Percentiles rank a stretch among this genome's conserved stretches.
phyloP scores from a whole-genome alignment of 2,888 invertebrate genomes.

The Syrista parreyssii region DNA sequence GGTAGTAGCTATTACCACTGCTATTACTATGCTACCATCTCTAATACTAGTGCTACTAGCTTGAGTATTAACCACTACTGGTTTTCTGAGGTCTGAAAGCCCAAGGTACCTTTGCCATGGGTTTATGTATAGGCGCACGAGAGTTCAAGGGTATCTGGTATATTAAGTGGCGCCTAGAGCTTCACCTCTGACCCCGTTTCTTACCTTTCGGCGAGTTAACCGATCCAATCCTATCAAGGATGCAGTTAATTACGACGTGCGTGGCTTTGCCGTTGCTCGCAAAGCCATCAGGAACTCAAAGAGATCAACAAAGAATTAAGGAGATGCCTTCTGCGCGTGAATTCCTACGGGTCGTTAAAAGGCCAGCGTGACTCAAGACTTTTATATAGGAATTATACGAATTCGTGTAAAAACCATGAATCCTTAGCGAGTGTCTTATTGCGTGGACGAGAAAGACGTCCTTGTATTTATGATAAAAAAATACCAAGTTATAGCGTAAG shows the following conservation, averaged over 20 bases:
- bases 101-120: not conserved
- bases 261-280: not conserved
- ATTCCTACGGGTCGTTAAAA: constrained; percentile 29
- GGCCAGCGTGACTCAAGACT: constrained; percentile 29
- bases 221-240: constrained; percentile 40
- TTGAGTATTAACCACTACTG: not conserved
- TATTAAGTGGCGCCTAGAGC: constrained; percentile 47
- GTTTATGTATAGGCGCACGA: constrained; percentile 15
- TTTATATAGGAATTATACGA: constrained; percentile 30
- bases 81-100: not conserved
- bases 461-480: not conserved
- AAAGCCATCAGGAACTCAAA: constrained; percentile 8
- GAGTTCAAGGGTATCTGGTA: constrained; percentile 40
- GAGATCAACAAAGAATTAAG: constrained; percentile 6
- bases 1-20: not conserved
- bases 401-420: constrained; percentile 1
- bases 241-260: constrained; percentile 38
- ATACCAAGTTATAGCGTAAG: not conserved
- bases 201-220: constrained; percentile 23
- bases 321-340: not conserved
- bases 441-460: not conserved
- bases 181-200: constrained; percentile 29
- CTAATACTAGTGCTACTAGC: not conserved
- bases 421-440: not conserved
- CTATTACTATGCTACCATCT: not conserved